phyloP scores from a whole-genome alignment of 2,113 vertebrate species.

The Mellivora capensis region DNA sequence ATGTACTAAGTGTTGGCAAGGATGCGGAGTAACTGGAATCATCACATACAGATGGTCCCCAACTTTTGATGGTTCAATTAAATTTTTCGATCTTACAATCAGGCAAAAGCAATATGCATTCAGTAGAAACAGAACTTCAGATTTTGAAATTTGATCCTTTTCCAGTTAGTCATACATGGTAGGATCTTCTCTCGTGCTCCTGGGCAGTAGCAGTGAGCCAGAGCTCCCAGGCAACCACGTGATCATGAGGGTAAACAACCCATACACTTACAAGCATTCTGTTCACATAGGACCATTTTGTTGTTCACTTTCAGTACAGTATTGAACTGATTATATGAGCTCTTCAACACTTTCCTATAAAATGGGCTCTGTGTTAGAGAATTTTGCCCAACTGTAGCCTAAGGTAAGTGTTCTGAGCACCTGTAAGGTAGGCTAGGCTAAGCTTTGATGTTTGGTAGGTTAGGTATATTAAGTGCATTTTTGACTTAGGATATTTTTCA shows the following conservation, averaged over 20 bases:
- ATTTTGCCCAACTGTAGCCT: not conserved
- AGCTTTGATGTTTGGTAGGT: not conserved
- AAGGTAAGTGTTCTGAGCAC: not conserved
- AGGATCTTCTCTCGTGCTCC: not conserved
- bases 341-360: not conserved
- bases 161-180: not conserved
- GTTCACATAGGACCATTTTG: not conserved
- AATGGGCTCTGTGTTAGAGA: not conserved
- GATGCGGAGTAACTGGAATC: not conserved
- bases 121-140: not conserved
- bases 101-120: not conserved
- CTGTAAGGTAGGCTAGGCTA: not conserved
- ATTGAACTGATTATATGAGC: not conserved
- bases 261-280: not conserved
- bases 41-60: not conserved
- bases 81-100: not conserved
- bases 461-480: not conserved
- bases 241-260: not conserved
- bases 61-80: not conserved
- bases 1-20: not conserved
- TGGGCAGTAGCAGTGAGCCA: not conserved
- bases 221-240: not conserved
- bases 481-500: not conserved
- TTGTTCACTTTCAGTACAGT: not conserved
- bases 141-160: not conserved